These are phyloP conservation scores for Littorina saxatilis DNA, from an alignment of 1,140 invertebrate species.

Conservation along the genomic window DNA sequence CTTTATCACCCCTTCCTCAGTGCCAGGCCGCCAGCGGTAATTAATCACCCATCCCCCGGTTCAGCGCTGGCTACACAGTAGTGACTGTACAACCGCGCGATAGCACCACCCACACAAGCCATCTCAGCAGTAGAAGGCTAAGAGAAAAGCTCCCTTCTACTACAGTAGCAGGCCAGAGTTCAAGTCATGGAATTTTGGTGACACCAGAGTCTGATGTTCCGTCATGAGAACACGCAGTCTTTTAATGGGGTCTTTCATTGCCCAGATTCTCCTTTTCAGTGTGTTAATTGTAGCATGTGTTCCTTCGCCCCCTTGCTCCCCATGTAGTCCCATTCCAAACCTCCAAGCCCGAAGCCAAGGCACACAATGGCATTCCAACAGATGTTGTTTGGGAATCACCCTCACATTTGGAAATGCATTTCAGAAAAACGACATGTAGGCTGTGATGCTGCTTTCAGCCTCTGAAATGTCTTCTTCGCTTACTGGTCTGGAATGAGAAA, in stretches of 20 bases:
- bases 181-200: neutral
- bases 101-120: no score
- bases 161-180: no score
- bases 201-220: slow-evolving; percentile 1
- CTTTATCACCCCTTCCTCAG: no score
- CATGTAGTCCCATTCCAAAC: neutral
- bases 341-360: slow-evolving; percentile 1
- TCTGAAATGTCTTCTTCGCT: neutral
- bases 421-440: neutral
- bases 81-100: no score
- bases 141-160: no score
- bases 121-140: no score
- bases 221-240: neutral
- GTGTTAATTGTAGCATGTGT: slow-evolving; percentile 10
- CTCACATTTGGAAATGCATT: neutral
- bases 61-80: no score
- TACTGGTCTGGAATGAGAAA: neutral
- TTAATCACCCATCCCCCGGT: no score
- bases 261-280: neutral
- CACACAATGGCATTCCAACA: slow-evolving; percentile 9
- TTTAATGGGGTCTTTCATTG: neutral
- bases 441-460: neutral
- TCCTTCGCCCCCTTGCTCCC: slow-evolving; percentile 7
- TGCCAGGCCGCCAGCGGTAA: no score
- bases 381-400: slow-evolving; percentile 7